Evolutionary conservation across 2,888 invertebrate species (phyloP), one percentile per base, ranked within the genome.

Genomic region (Coelinius sp.): DNA sequence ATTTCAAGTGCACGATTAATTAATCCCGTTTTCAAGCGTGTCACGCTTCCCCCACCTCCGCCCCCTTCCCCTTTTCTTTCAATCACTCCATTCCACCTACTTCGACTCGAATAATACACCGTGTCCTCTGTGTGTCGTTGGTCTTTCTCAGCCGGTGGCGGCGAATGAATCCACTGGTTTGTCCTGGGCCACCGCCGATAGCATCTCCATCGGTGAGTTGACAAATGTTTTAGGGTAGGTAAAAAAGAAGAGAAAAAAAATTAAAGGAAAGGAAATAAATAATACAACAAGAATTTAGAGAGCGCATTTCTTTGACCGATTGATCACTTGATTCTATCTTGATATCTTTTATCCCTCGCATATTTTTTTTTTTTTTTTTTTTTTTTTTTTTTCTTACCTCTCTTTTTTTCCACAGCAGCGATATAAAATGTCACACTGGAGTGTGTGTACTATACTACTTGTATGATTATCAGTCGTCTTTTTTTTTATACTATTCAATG

Each of bases 281-380:
- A 35, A 70, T 17, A 65, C 17, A 53, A 65, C 1, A 59, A 68
- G 62, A 44, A 25, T 49, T 35, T 17, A 35, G 27, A n/a, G 38
- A 62, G 53, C 63, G 49, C 20, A 41, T 65, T 38, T 65, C 41
- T 52, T 66, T 64, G 67, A 72, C 73, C 75, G 71, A 75, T 75
- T 73, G 73, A 76, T 71, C 75, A 71, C 69, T 65, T 53, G 70
- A 74, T 70, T 73, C 69, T 73, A 75, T 75, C 75, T 64, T 63
- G 71, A 63, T 63, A 68, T 70, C 70, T 59, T 53, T 53, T 73
- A 52, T 69, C 64, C 63, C 31, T 70, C 31, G 12, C 22, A 41
- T 63, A 14, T 44, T 22, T 41, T 24, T 63, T 63, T 38, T 12
- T 20, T 12, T 17, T 8, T 35, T 17, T 31, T 59, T 17, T 35